Conservation (phyloP, 2,113 vertebrate genomes). For the Chelonoidis abingdonii region DNA sequence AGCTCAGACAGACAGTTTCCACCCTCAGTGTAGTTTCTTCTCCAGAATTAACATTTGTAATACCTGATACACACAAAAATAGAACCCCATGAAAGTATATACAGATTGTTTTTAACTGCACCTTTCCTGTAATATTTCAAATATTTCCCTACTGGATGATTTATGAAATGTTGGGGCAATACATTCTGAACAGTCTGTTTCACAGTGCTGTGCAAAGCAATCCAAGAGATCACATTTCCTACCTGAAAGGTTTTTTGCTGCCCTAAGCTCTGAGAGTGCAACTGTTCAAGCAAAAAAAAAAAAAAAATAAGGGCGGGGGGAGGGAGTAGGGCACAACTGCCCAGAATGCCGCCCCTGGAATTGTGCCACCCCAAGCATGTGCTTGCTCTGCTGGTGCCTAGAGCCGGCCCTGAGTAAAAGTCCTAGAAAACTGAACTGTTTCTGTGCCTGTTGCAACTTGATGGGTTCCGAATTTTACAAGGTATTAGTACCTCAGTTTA, state of each 20-base stretch:
- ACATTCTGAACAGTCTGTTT: conserved; percentile 38
- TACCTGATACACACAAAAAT: conserved; percentile 25
- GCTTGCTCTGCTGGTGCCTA: no score
- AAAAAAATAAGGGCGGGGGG: no score
- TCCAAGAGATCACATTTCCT: conserved; percentile 18
- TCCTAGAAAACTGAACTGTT: conserved; percentile 35
- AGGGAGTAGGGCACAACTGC: no score
- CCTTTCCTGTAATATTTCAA: conserved; percentile 21
- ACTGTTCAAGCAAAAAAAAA: no score
- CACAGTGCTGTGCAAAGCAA: conserved; percentile 28
- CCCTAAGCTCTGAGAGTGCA: no score
- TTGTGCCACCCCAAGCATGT: no score
- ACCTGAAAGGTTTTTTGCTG: not conserved
- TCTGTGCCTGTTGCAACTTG: conserved; percentile 31
- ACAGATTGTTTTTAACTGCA: conserved; percentile 37
- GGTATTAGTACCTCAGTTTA: conserved; percentile 14
- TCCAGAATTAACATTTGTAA: conserved; percentile 31
- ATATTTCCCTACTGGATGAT: conserved; percentile 6
- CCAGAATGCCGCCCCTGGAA: no score
- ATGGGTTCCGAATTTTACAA: conserved; percentile 19
- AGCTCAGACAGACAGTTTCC: conserved; percentile 43
- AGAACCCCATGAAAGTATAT: not conserved
- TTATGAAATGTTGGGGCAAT: not conserved
- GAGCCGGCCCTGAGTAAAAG: not conserved
- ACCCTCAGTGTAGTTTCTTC: not conserved